Conservation (phyloP, 1,140 invertebrate genomes). For the Acromyrmex echinatior region DNA sequence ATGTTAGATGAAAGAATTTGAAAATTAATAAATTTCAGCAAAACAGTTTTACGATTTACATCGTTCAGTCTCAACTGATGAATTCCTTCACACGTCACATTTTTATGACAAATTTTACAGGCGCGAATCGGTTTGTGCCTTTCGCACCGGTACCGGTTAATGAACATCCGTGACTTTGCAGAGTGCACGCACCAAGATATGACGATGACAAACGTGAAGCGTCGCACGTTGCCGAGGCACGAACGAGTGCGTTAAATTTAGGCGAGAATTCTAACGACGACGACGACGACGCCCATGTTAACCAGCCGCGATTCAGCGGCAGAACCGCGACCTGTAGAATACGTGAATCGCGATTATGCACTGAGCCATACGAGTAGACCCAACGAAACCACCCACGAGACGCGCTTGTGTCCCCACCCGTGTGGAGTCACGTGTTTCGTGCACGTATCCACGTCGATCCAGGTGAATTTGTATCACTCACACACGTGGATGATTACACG, state of each 20-base stretch:
- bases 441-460: slow-evolving; percentile 51
- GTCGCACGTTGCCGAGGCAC: slow-evolving; percentile 9
- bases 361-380: slow-evolving; percentile 75
- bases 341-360: slow-evolving; percentile 79
- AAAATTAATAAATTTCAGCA: neutral
- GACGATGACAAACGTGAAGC: neutral
- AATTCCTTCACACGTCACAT: neutral
- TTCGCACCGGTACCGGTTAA: neutral
- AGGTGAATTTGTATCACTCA: slow-evolving; percentile 38
- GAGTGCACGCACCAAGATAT: neutral
- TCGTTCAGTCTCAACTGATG: neutral
- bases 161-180: slow-evolving; percentile 2
- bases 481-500: slow-evolving; percentile 52
- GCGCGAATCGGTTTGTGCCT: neutral
- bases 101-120: neutral
- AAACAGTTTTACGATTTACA: neutral
- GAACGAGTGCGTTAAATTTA: slow-evolving; percentile 53
- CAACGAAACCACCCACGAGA: slow-evolving; percentile 70
- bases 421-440: slow-evolving; percentile 38
- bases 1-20: neutral
- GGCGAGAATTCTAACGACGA: slow-evolving; percentile 37
- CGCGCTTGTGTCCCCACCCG: slow-evolving; percentile 67
- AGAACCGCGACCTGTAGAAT: slow-evolving; percentile 63
- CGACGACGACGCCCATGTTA: slow-evolving; percentile 36
- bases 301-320: slow-evolving; percentile 60